Conservation (phyloP, 2,888 invertebrate species). For the Lydus trimaculatus region DNA sequence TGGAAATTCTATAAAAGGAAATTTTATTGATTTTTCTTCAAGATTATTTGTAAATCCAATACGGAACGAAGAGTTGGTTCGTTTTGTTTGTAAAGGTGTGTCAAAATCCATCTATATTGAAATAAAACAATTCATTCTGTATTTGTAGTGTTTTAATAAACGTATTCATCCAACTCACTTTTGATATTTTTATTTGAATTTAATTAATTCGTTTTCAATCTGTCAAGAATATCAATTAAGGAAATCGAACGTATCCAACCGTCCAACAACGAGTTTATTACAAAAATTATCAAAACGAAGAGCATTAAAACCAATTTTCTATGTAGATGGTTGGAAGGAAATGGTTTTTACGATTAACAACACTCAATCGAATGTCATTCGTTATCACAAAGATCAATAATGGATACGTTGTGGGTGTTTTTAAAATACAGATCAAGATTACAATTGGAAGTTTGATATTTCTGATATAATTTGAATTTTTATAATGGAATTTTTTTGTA, state of each 20-base stretch:
- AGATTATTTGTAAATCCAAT: not conserved
- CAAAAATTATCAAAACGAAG: too few species aligned
- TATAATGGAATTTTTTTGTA: not conserved
- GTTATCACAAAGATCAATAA: not conserved
- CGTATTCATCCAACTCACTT: not conserved
- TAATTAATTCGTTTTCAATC: not conserved
- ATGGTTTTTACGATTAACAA: not conserved
- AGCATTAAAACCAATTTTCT: too few species aligned
- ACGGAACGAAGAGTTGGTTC: not conserved
- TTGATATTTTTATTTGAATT: not conserved
- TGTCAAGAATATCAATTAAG: conserved; percentile 1
- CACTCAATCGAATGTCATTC: not conserved
- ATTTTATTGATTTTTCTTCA: too few species aligned
- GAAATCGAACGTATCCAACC: not conserved
- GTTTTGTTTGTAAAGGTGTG: not conserved
- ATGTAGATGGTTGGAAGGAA: not conserved
- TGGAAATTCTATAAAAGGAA: not conserved
- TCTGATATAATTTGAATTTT: not conserved
- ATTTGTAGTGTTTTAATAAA: too few species aligned
- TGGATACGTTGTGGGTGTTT: not conserved
- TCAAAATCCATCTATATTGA: not conserved
- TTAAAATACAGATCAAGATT: not conserved
- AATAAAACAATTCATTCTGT: not conserved
- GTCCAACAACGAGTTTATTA: not conserved
- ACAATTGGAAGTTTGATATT: not conserved